Evolutionary conservation across 1,140 invertebrate species (phyloP).

Genomic region (Halesus radiatus): DNA sequence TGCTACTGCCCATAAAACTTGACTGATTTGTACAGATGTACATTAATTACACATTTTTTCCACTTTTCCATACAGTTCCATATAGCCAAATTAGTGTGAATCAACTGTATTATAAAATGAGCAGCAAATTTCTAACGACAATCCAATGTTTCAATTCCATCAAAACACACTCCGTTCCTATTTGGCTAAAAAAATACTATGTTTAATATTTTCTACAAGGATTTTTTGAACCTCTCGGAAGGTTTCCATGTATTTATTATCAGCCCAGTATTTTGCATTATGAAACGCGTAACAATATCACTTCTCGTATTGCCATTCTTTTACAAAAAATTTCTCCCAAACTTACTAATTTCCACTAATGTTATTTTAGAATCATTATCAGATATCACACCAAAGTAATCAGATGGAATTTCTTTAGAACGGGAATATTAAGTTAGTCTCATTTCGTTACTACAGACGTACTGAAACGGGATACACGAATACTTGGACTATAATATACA

Average conservation of each 20-base stretch:
- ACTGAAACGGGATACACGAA: neutral
- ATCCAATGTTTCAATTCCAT: neutral
- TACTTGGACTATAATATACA: neutral
- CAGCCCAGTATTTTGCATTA: too few species aligned
- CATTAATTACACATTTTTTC: too few species aligned
- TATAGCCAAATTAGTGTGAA: too few species aligned
- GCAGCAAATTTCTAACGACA: neutral
- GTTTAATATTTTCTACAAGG: neutral
- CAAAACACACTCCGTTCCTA: neutral
- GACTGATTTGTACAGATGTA: too few species aligned
- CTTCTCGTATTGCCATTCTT: slow-evolving; percentile 6
- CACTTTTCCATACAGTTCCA: too few species aligned
- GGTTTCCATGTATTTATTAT: neutral
- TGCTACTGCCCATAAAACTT: too few species aligned
- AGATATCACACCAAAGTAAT: slow-evolving; percentile 4
- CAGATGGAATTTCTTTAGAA: neutral
- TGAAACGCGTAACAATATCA: neutral
- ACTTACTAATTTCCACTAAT: neutral
- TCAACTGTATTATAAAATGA: too few species aligned
- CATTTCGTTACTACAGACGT: too few species aligned
- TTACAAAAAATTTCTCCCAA: neutral
- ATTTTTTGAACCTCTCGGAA: neutral
- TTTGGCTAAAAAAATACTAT: slow-evolving; percentile 27
- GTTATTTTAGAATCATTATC: slow-evolving; percentile 26
- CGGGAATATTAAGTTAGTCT: too few species aligned